phyloP scores from a whole-genome alignment of 2,797 vertebrate species.

The Xerus rutilus region DNA sequence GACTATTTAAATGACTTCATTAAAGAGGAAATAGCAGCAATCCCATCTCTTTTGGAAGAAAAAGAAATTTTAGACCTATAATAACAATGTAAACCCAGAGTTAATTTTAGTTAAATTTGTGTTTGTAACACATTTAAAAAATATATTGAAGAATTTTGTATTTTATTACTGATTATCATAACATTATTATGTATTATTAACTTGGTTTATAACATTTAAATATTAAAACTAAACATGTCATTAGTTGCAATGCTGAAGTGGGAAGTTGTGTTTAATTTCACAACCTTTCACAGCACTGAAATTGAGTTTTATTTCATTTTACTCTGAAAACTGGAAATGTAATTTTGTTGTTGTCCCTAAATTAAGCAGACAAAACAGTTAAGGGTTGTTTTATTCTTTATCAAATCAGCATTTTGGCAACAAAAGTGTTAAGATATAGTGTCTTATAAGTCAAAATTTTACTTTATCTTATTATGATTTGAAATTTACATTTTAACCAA shows the following conservation, averaged over 20 bases:
- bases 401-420: neutral
- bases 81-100: neutral
- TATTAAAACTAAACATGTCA: slow-evolving; percentile 5
- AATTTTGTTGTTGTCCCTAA: neutral
- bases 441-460: neutral
- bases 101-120: slow-evolving; percentile 57
- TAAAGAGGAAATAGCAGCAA: neutral
- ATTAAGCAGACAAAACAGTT: neutral
- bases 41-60: neutral
- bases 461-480: slow-evolving; percentile 11
- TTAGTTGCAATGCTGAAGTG: slow-evolving; percentile 41
- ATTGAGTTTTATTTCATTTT: neutral
- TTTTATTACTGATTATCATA: neutral
- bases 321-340: slow-evolving; percentile 56
- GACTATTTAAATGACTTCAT: slow-evolving; percentile 1
- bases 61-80: slow-evolving; percentile 17
- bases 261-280: neutral
- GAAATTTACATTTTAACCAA: neutral
- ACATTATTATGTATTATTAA: neutral
- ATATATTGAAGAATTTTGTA: slow-evolving; percentile 1
- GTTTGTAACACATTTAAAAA: neutral
- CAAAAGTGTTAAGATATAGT: neutral
- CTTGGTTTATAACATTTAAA: slow-evolving; percentile 7
- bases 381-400: neutral
- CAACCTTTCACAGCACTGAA: neutral